Base-by-base conservation (phyloP, 2,888 invertebrate genomes). In the Thera obeliscata region DNA sequence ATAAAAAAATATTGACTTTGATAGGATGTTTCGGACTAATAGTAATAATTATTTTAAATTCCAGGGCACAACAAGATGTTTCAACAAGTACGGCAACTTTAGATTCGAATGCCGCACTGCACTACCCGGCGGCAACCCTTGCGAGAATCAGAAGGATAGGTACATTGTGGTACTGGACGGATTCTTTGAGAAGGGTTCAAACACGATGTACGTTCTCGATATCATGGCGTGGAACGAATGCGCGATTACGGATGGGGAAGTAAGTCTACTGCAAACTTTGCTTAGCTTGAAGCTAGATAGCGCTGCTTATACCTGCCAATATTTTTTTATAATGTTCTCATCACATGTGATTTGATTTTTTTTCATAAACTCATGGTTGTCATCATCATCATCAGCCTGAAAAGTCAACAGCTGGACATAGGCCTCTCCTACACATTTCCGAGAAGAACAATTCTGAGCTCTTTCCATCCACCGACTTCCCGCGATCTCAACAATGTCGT, bases 111-210 rank as follows among this genome's bases (percentile, higher is more conserved):
- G 96, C 73, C 90, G 87, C 12, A 96, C 97, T 0, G 86, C 90
- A 3, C 90, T 98, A 64, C 98, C 98, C 0, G 97, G 97, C 33
- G 97, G 97, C 5, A 94, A 93, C 74, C 76, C 79, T 0, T 48
- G 61, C 46, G 75, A 81, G 7, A 54, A 74, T 2, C 81, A 82
- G 41, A 78, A 80, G 56, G 88, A 84, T 64, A 94, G 90, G 59
- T 94, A 94, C 74, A 96, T 96, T 56, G 94, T 98, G 54, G 94
- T 98, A 52, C 84, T 99, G 11, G 99, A 99, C 86, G 97, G 98
- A 81, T 95, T 99, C 72, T 97, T 95, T 89, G 90, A 94, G 66
- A 94, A 95, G 62, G 80, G 87, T 0, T 85, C 88, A 5, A 94
- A 95, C 63, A 95, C 94, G 3, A 96, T 96, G 86, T 98, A 96